Conservation (phyloP, 2,888 invertebrate genomes). For the Leptinotarsa peninsularis region DNA sequence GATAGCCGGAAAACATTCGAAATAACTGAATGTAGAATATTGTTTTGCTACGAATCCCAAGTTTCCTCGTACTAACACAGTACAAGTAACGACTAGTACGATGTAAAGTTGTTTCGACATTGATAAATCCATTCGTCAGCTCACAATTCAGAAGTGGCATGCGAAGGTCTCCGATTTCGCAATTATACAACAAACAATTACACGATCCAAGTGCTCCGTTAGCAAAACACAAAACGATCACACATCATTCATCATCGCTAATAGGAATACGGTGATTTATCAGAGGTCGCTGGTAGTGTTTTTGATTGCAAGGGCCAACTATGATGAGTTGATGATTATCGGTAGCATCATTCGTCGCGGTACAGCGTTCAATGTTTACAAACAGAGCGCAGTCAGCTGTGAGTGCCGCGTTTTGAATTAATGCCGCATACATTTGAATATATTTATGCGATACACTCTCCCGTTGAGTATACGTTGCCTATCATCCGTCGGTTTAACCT, state of each 20-base stretch:
- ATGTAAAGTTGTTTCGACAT: constrained; percentile 1
- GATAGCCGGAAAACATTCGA: no score
- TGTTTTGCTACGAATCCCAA: no score
- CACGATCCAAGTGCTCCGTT: not conserved
- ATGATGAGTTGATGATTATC: constrained; percentile 39
- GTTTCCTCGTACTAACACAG: no score
- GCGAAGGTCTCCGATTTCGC: constrained; percentile 14
- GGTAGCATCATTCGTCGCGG: constrained; percentile 40
- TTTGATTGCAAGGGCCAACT: constrained; percentile 34
- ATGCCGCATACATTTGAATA: constrained; percentile 69
- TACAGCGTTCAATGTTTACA: constrained; percentile 62
- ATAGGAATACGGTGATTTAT: constrained; percentile 24
- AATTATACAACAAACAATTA: constrained; percentile 4
- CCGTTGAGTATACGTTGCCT: constrained; percentile 47
- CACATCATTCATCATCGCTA: constrained; percentile 22
- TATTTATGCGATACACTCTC: constrained; percentile 60
- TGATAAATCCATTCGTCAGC: not conserved
- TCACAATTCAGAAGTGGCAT: constrained; percentile 8
- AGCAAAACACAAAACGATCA: constrained; percentile 15
- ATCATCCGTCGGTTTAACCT: constrained; percentile 47
- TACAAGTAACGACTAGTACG: no score
- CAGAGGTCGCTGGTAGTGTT: constrained; percentile 26
- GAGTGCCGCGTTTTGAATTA: constrained; percentile 67
- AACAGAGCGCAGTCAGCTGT: constrained; percentile 68
- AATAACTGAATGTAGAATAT: no score